Conservation (phyloP, 2,797 vertebrate species). For the Lithobates sylvaticus region DNA sequence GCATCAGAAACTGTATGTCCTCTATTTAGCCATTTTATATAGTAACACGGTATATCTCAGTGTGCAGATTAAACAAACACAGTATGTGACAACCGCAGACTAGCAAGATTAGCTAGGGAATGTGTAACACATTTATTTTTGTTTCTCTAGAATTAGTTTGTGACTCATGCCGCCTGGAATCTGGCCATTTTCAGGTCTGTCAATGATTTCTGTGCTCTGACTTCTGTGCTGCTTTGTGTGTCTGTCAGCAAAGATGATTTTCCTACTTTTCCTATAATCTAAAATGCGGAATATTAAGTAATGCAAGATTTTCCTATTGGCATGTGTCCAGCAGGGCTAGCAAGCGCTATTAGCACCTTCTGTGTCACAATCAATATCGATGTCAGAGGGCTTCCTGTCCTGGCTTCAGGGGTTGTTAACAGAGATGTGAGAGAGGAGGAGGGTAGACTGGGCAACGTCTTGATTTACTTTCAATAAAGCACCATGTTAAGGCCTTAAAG, state of each 20-base stretch:
- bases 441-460: slow-evolving; percentile 35
- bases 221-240: slow-evolving; percentile 57
- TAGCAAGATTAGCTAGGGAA: slow-evolving; percentile 60
- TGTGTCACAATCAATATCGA: slow-evolving; percentile 59
- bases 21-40: slow-evolving; percentile 58
- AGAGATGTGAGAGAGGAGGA: slow-evolving; percentile 36
- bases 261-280: slow-evolving; percentile 32
- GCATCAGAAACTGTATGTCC: slow-evolving; percentile 52
- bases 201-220: slow-evolving; percentile 49
- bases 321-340: slow-evolving; percentile 45
- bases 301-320: slow-evolving; percentile 52
- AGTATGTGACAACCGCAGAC: slow-evolving; percentile 61
- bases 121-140: slow-evolving; percentile 64
- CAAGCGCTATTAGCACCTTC: slow-evolving; percentile 59
- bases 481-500: slow-evolving; percentile 31
- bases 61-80: slow-evolving; percentile 59
- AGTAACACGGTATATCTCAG: slow-evolving; percentile 59
- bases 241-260: slow-evolving; percentile 55
- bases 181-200: slow-evolving; percentile 55
- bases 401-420: slow-evolving; percentile 51
- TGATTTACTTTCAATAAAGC: slow-evolving; percentile 49
- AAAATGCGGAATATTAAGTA: slow-evolving; percentile 54
- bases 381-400: slow-evolving; percentile 53
- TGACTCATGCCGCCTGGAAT: slow-evolving; percentile 60
- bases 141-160: slow-evolving; percentile 61